Conservation (phyloP, 2,797 vertebrate species). For the Aldrovandia affinis region DNA sequence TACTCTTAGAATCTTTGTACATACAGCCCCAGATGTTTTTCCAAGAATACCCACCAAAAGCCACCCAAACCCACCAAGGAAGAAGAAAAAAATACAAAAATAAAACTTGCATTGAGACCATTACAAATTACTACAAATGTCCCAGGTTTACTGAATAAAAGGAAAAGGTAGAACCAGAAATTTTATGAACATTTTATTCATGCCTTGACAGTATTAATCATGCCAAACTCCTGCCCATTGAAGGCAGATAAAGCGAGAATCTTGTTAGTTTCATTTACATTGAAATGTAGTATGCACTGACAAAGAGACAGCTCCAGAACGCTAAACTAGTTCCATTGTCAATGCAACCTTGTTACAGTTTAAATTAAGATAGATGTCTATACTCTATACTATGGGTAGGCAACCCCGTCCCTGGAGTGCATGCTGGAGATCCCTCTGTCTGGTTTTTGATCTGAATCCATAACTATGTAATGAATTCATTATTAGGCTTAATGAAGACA, state of each 20-base stretch:
- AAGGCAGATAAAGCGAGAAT: background rate
- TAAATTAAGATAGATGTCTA: slow-evolving; percentile 24
- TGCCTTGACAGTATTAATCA: slow-evolving; percentile 20
- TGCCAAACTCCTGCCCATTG: background rate
- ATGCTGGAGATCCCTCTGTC: too few relatives aligned
- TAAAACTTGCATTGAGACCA: background rate
- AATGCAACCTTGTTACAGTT: slow-evolving; percentile 22
- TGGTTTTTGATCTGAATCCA: too few relatives aligned
- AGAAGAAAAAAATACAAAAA: background rate
- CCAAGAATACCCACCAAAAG: background rate
- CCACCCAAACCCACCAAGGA: background rate
- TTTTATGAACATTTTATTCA: slow-evolving; percentile 36
- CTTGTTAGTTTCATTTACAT: slow-evolving; percentile 18
- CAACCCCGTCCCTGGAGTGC: too few relatives aligned
- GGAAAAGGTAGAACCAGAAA: background rate
- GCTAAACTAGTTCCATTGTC: slow-evolving; percentile 23
- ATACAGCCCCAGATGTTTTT: too few relatives aligned
- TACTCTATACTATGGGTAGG: background rate
- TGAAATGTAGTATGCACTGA: background rate
- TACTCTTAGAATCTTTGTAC: too few relatives aligned
- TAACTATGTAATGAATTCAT: too few relatives aligned
- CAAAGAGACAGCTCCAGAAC: background rate
- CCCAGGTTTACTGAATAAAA: background rate
- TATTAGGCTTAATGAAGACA: too few relatives aligned
- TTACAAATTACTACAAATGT: background rate